Base-by-base conservation (phyloP, 2,888 invertebrate genomes). In the Siphonodentalium dalli region DNA sequence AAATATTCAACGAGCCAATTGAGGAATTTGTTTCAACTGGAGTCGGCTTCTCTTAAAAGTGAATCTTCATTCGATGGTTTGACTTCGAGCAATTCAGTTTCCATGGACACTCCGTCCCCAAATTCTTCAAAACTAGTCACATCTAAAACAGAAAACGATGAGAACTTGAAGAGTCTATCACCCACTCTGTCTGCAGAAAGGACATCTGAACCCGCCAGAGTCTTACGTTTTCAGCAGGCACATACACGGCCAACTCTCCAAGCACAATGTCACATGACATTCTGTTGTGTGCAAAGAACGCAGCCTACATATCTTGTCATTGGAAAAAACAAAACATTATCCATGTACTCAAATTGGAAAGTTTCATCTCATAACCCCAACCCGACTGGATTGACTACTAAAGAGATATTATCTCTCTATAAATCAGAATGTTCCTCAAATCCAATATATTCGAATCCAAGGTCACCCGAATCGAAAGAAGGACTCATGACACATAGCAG, bases 311-410 rank as follows among this genome's bases (percentile, higher is more conserved):
- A 95, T 79, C 93, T 95, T 54, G 82, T 84, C 41, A 82, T 83
- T 57, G 90, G 90, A 1, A 67, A 61, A 20, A 71, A 75, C 80
- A 90, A 91, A 74, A 91, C 90, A 70, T 83, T 96, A 47, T 96
- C 95, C 35, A 97, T 97, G 96, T 97, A 97, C 80, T 94, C 94
- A 47, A 94, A 95, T 79, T 97, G 96, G 85, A 77, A 81, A 57
- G 65, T 72, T 28, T 71, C 78, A 9, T 67, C 74, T 13, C 71
- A 69, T 43, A 74, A 70, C 56, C 72, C 69, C 18, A 87, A 87
- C 80, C 87, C 87, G 51, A 82, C 87, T 68, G 89, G 89, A 48
- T 82, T 90, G 69, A 86, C 88, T 68, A 87, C 89, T 5, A 68
- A 66, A 21, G 63, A 68, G 58, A 46, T 77, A 38, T 60, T 79